These are phyloP conservation scores for Chrysomela aeneicollis DNA, from an alignment of 2,888 invertebrate species.

Conservation along the genomic window DNA sequence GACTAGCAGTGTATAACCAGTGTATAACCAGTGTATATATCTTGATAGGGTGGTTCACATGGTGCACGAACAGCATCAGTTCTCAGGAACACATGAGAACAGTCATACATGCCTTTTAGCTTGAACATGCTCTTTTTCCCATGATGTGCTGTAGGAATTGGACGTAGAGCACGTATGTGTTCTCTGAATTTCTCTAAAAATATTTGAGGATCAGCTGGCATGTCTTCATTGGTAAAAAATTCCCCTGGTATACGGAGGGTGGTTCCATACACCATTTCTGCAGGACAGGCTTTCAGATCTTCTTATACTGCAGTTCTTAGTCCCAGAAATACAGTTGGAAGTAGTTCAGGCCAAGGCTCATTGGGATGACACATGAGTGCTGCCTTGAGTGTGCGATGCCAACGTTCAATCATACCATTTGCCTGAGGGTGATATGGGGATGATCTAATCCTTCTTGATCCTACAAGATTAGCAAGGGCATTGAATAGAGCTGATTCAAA, in stretches of 20 bases:
- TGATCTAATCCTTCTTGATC: slow-evolving; percentile 39
- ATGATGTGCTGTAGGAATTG: neutral
- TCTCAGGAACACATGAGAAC: slow-evolving; percentile 13
- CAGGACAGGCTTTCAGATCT: slow-evolving; percentile 19
- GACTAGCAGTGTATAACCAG: too few relatives aligned
- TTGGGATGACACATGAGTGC: slow-evolving; percentile 26
- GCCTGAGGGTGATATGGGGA: slow-evolving; percentile 52
- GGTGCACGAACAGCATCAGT: neutral
- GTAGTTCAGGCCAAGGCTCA: slow-evolving; percentile 13
- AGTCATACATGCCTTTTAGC: slow-evolving; percentile 2
- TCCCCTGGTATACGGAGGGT: slow-evolving; percentile 18
- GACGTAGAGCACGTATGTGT: slow-evolving; percentile 5
- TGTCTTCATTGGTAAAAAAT: slow-evolving; percentile 23
- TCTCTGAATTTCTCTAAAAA: neutral
- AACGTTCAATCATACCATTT: slow-evolving; percentile 27
- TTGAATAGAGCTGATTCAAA: slow-evolving; percentile 48
- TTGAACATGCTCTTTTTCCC: slow-evolving; percentile 1
- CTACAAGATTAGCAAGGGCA: slow-evolving; percentile 40
- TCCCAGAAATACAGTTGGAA: slow-evolving; percentile 25
- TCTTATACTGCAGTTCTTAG: slow-evolving; percentile 24
- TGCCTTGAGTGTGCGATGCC: slow-evolving; percentile 38
- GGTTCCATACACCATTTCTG: slow-evolving; percentile 20
- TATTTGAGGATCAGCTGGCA: slow-evolving; percentile 14
- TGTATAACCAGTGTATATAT: too few relatives aligned
- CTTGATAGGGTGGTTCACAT: slow-evolving; percentile 16